phyloP scores from a whole-genome alignment of 37 sponge, comb jelly and placozoan species.

The Ephydatia muelleri region DNA sequence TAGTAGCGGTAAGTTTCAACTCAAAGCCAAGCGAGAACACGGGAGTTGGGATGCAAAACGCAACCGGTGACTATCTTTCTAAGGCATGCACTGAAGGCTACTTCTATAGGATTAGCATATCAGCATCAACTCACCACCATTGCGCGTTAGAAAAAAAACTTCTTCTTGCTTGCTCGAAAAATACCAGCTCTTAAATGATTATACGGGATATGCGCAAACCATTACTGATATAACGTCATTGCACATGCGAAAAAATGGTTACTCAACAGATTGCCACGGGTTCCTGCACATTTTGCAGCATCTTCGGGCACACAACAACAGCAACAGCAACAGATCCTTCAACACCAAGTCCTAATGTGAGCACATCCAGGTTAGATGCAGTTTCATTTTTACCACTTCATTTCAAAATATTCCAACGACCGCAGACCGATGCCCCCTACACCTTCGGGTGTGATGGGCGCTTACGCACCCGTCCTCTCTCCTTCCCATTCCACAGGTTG shows the following conservation, averaged over 20 bases:
- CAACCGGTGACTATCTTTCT: too few relatives aligned
- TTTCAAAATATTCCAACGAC: not conserved
- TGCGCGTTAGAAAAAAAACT: too few relatives aligned
- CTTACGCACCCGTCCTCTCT: conserved; percentile 13
- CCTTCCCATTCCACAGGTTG: conserved; percentile 21
- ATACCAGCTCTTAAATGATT: too few relatives aligned
- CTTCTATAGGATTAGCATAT: too few relatives aligned
- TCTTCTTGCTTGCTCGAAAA: too few relatives aligned
- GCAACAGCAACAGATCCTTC: not conserved
- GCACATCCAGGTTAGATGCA: not conserved
- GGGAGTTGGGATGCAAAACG: too few relatives aligned
- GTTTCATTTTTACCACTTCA: not conserved
- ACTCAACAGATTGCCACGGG: not conserved
- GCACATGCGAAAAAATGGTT: not conserved
- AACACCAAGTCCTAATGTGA: not conserved
- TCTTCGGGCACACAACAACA: not conserved
- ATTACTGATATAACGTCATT: not conserved
- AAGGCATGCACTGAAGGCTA: too few relatives aligned
- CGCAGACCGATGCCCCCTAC: not conserved
- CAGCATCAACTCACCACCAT: too few relatives aligned
- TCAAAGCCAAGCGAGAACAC: too few relatives aligned
- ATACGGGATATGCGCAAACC: not conserved
- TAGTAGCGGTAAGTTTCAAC: too few relatives aligned
- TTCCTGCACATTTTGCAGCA: not conserved
- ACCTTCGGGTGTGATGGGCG: not conserved